Conservation (phyloP, 53 echinoderm and acorn worm genomes). For the Apostichopus leukothele region DNA sequence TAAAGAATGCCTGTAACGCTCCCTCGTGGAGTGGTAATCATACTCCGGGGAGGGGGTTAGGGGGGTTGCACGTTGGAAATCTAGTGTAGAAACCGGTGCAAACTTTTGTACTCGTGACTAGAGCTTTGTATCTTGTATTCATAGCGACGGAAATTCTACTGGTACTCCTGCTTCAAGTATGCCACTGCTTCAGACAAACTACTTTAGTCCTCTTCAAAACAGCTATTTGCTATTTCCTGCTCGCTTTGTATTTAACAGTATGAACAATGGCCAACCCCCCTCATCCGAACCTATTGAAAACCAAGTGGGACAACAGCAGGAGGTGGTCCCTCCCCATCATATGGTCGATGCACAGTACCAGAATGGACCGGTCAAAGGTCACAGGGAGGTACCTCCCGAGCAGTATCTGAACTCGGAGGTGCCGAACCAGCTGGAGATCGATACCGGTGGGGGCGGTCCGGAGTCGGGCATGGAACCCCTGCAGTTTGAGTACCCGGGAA, state of each 20-base stretch:
- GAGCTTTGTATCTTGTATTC: no score
- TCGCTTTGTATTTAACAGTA: not conserved
- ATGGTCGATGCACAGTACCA: slow-evolving; percentile 34
- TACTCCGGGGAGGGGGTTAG: no score
- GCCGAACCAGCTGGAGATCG: slow-evolving; percentile 87
- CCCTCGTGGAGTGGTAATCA: no score
- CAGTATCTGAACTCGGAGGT: slow-evolving; percentile 56
- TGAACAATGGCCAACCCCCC: slow-evolving; percentile 40
- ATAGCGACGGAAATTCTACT: no score
- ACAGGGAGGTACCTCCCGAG: slow-evolving; percentile 16
- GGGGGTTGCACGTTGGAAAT: no score
- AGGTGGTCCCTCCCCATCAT: slow-evolving; percentile 18
- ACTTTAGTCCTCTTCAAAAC: no score
- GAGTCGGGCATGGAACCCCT: slow-evolving; percentile 88
- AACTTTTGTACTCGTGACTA: no score
- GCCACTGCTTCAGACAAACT: no score
- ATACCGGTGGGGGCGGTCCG: slow-evolving; percentile 65
- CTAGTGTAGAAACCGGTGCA: no score
- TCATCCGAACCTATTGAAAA: slow-evolving; percentile 24
- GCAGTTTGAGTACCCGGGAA: slow-evolving; percentile 92
- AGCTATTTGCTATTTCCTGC: no score
- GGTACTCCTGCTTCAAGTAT: no score
- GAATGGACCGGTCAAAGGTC: slow-evolving; percentile 44
- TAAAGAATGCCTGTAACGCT: no score
- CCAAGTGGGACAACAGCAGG: slow-evolving; percentile 10